phyloP scores from a whole-genome alignment of 2,888 invertebrate genomes.

The Empis stercorea region DNA sequence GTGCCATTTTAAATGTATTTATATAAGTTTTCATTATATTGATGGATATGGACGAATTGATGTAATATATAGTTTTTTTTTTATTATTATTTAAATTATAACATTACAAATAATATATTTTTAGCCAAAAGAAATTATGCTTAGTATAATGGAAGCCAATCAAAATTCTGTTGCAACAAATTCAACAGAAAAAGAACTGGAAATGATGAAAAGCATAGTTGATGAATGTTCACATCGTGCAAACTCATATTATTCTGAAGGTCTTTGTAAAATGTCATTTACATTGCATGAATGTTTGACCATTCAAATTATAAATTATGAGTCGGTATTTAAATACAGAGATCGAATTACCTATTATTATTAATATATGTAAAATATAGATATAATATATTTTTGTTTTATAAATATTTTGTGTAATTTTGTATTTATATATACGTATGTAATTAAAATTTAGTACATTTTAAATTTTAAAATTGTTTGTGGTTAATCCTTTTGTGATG shows the following conservation, averaged over 20 bases:
- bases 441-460: no score
- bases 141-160: conserved; percentile 15
- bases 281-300: conserved; percentile 18
- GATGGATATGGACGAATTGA: conserved; percentile 22
- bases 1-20: conserved; percentile 16
- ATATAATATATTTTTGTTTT: no score
- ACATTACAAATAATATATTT: neutral
- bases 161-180: conserved; percentile 1
- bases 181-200: neutral
- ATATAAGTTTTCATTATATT: conserved; percentile 18
- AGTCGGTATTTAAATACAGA: conserved; percentile 10
- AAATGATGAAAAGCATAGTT: conserved; percentile 1
- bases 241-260: conserved; percentile 12
- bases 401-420: no score
- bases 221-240: conserved; percentile 15
- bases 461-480: no score
- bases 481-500: no score
- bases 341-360: conserved; percentile 14
- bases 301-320: conserved; percentile 8
- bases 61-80: conserved; percentile 11
- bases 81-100: neutral
- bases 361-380: no score
- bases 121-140: conserved; percentile 6
- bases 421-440: no score
- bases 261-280: conserved; percentile 14